Conservation (phyloP, 92 coral and sea anemone species). For the Porites lobata region DNA sequence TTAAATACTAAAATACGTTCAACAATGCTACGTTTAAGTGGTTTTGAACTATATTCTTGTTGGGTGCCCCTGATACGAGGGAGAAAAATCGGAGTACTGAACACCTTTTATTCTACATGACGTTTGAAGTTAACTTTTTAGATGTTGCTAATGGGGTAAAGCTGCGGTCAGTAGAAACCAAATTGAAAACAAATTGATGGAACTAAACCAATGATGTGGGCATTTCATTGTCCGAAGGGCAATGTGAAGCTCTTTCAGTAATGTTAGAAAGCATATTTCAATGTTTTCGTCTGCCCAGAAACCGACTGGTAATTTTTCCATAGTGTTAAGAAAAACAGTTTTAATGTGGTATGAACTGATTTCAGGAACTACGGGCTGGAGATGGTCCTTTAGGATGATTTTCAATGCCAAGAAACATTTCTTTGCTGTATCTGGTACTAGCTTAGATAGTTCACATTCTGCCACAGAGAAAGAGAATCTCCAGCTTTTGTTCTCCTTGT, state of each 20-base stretch:
- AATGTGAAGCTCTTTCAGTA: too few relatives aligned
- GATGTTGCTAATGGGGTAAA: too few relatives aligned
- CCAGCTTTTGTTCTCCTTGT: constrained; percentile 47
- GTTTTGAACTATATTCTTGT: too few relatives aligned
- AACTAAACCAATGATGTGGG: constrained; percentile 55
- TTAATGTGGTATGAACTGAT: constrained; percentile 60
- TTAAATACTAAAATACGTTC: too few relatives aligned
- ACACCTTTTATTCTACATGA: too few relatives aligned
- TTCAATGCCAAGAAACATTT: constrained; percentile 68
- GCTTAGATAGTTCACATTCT: constrained; percentile 66
- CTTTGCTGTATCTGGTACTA: constrained; percentile 56
- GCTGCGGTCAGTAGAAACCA: too few relatives aligned
- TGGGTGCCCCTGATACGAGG: too few relatives aligned
- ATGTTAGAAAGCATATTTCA: constrained; percentile 55
- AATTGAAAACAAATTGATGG: constrained; percentile 45
- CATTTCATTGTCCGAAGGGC: constrained; percentile 16
- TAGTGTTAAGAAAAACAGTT: constrained; percentile 55
- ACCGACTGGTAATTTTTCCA: constrained; percentile 41
- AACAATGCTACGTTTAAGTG: too few relatives aligned
- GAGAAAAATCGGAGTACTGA: too few relatives aligned
- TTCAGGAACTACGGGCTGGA: constrained; percentile 39
- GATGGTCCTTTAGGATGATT: constrained; percentile 57
- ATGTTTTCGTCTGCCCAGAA: constrained; percentile 63
- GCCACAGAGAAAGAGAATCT: constrained; percentile 70
- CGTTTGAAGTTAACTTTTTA: too few relatives aligned